These are phyloP conservation scores for Fundulus diaphanus DNA, from an alignment of 2,797 vertebrate genomes.

Conservation along the genomic window DNA sequence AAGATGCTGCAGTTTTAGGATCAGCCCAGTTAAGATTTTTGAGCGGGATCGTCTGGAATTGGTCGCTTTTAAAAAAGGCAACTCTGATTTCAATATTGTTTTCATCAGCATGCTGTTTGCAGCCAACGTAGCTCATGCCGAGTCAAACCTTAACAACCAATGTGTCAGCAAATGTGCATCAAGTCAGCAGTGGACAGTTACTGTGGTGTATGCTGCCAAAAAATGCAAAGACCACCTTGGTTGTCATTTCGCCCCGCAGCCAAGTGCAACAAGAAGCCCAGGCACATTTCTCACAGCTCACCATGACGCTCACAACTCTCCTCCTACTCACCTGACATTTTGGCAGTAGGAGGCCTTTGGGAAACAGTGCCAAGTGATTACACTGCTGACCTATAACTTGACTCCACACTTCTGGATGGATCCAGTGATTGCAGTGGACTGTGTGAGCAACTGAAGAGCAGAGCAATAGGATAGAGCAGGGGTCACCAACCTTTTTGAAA, in stretches of 20 bases:
- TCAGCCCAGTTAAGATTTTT: too few species aligned
- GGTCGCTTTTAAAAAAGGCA: too few species aligned
- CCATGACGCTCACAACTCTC: conserved; percentile 46
- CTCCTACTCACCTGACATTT: conserved; percentile 45
- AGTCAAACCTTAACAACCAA: neutral
- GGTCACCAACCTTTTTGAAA: too few species aligned
- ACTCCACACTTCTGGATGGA: conserved; percentile 15
- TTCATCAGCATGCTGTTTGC: neutral
- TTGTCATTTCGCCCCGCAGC: conserved; percentile 14
- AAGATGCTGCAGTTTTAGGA: too few species aligned
- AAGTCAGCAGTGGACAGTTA: neutral
- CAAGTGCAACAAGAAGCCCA: conserved; percentile 22
- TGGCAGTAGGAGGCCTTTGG: conserved; percentile 37
- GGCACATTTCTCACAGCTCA: conserved; percentile 49
- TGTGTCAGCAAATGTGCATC: neutral
- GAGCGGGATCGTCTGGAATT: too few species aligned
- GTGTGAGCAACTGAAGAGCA: conserved; percentile 2
- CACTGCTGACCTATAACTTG: conserved; percentile 40
- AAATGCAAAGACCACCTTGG: neutral
- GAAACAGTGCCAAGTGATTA: conserved; percentile 44
- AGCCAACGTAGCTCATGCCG: neutral
- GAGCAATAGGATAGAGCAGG: neutral
- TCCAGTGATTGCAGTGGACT: neutral
- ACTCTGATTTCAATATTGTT: neutral
- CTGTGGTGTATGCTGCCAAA: neutral